Evolutionary conservation across 2,113 vertebrate species (phyloP).

Genomic region (Thomomys bottae): DNA sequence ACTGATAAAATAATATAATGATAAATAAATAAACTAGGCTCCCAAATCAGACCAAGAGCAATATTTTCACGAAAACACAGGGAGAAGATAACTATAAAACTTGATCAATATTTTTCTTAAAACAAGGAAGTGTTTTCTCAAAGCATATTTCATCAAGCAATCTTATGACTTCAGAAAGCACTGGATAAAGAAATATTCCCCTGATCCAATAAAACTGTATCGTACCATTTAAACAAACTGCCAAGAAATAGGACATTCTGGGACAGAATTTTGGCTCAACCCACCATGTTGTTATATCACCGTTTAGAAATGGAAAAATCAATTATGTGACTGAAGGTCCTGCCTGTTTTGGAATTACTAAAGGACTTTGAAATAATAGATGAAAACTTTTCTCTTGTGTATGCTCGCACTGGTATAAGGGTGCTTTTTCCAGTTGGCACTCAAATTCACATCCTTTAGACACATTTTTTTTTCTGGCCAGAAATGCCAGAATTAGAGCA

Average conservation of each 20-base stretch:
- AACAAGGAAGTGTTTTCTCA: slow-evolving; percentile 47
- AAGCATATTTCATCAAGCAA: slow-evolving; percentile 47
- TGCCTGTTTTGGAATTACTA: slow-evolving; percentile 33
- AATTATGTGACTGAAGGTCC: slow-evolving; percentile 36
- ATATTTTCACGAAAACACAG: neutral
- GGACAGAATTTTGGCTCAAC: slow-evolving; percentile 60
- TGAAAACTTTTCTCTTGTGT: neutral
- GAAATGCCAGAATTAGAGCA: neutral
- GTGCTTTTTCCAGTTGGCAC: slow-evolving; percentile 20
- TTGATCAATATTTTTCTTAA: slow-evolving; percentile 43
- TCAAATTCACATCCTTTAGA: neutral
- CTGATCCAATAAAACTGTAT: slow-evolving; percentile 44
- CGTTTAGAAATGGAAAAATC: slow-evolving; percentile 64
- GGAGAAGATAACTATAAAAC: neutral
- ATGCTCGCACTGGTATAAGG: neutral
- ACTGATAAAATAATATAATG: neutral
- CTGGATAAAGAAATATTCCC: slow-evolving; percentile 28
- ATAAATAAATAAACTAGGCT: neutral
- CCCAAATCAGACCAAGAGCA: neutral
- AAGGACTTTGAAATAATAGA: slow-evolving; percentile 53
- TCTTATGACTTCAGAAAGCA: slow-evolving; percentile 34
- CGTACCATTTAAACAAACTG: slow-evolving; percentile 16
- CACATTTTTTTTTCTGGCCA: neutral
- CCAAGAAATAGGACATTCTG: slow-evolving; percentile 55
- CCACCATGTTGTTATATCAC: slow-evolving; percentile 56